Conservation (phyloP, 2,113 vertebrate species). For the Etheostoma spectabile region DNA sequence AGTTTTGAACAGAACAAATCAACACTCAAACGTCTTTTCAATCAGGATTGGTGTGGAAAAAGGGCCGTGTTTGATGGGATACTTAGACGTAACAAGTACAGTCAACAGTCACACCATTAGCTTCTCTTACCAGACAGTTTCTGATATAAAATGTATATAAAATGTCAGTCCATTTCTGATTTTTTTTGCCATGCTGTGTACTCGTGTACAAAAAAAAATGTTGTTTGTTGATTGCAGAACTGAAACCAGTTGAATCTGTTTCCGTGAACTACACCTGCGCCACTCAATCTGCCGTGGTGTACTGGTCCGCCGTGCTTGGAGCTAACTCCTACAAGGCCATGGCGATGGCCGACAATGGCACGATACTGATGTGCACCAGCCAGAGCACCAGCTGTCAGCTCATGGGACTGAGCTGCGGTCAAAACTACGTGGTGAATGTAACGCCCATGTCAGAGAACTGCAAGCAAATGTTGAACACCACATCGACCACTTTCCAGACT, state of each 20-base stretch:
- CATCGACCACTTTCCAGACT: slow-evolving; percentile 50
- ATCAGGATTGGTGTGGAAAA: background rate
- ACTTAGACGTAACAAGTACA: background rate
- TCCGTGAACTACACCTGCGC: slow-evolving; percentile 75
- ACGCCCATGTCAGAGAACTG: slow-evolving; percentile 74
- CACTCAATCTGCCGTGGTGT: slow-evolving; percentile 48
- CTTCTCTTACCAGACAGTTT: background rate
- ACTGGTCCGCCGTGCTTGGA: slow-evolving; percentile 71
- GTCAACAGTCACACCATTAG: background rate
- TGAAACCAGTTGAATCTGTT: slow-evolving; percentile 69
- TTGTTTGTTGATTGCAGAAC: slow-evolving; percentile 45
- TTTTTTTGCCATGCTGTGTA: background rate
- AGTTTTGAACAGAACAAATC: background rate
- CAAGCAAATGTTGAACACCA: slow-evolving; percentile 58
- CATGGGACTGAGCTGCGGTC: slow-evolving; percentile 66
- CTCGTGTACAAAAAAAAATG: background rate
- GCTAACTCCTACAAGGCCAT: slow-evolving; percentile 74
- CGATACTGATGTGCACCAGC: slow-evolving; percentile 64
- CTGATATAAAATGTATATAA: background rate
- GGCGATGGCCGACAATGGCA: slow-evolving; percentile 40
- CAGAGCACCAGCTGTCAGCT: slow-evolving; percentile 64
- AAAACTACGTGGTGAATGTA: slow-evolving; percentile 67
- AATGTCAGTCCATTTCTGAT: background rate
- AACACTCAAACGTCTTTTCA: background rate
- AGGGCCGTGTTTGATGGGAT: background rate